Conservation (phyloP, 2,888 invertebrate species). For the Melikaiella ostensackeni region DNA sequence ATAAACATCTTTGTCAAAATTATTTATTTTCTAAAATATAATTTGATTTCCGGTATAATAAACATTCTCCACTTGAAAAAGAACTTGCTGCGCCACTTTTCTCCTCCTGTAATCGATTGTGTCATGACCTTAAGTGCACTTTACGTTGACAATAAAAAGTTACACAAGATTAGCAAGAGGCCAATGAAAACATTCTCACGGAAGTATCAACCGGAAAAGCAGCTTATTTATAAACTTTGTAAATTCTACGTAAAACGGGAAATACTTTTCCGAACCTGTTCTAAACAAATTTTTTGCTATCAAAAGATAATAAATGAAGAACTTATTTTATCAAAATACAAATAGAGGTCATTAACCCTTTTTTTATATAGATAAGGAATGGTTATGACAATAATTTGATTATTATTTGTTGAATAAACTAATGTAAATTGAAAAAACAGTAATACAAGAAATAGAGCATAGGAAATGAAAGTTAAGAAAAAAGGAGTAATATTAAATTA, state of each 20-base stretch:
- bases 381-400: neutral
- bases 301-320: neutral
- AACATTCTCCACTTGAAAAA: neutral
- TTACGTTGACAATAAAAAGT: neutral
- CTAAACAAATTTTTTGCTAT: neutral
- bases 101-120: conserved; percentile 7
- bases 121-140: conserved; percentile 30
- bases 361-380: neutral
- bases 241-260: neutral
- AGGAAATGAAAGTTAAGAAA: neutral
- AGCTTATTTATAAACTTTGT: neutral
- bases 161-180: conserved; percentile 11
- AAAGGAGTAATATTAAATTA: too few relatives aligned
- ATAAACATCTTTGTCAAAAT: too few relatives aligned
- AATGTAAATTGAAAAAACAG: too few relatives aligned
- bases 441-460: neutral
- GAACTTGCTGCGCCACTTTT: neutral
- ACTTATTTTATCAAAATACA: neutral
- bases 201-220: conserved; percentile 7
- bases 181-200: conserved; percentile 20
- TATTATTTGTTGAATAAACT: too few relatives aligned
- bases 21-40: too few relatives aligned
- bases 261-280: neutral
- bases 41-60: neutral
- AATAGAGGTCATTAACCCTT: neutral